Evolutionary conservation across 2,888 invertebrate species (phyloP), one percentile per base, ranked within the genome.

Genomic region (Oithona nana): DNA sequence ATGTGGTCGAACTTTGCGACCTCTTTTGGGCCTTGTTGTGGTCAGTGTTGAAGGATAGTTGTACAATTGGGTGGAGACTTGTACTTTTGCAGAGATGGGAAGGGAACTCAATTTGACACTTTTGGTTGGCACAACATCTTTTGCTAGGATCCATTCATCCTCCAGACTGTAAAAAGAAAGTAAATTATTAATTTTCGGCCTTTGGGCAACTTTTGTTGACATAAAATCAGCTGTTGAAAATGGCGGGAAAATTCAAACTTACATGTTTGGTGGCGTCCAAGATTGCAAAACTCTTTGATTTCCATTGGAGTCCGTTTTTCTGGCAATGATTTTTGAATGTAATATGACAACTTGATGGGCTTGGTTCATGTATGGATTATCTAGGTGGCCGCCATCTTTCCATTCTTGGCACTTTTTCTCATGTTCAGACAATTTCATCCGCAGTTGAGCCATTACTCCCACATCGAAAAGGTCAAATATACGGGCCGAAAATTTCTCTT

Each of bases 381-480:
- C 39, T 16, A 39, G 39, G 39, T 11, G 16, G 6, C 39, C 39
- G 16, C 8, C 6, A 16, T 6, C 6, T 16, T 39, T 39, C 39
- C 39, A 39, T 39, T 39, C 39, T 39, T 39, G 39, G 39, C 39
- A 39, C 39, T 39, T 39, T 11, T 6, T 11, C 16, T 39, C 39
- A 39, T 39, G 16, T 16, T 39, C 39, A 39, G 39, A 20, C 39
- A 57, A 31, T 20, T 31, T n/a, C 20, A 24, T 28, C 31, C 28
- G 57, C 30, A 57, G 3, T 57, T 57, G 29, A 26, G 57, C 57
- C 57, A 57, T 57, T 22, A 31, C 8, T 1, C 30, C 57, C n/a
- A 57, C 22, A 31, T 57, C 57, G 28, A 57, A 57, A 22, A 57
- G 48, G 48, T 57, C 57, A 30, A 57, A 57, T 20, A 57, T 30